Conservation (phyloP, 2,888 invertebrate species). For the Drosophila anomalipes region DNA sequence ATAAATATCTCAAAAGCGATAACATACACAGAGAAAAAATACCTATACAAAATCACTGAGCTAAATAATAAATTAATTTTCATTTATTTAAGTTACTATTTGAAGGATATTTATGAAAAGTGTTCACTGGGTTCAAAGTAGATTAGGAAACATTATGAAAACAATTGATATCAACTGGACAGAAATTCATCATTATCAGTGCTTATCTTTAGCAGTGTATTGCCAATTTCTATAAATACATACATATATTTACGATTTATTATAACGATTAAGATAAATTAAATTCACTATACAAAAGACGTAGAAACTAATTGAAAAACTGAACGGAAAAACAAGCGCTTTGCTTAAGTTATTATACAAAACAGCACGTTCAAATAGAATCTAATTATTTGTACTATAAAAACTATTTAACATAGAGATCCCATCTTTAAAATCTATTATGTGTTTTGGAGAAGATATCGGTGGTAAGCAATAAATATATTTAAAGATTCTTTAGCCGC, state of each 20-base stretch:
- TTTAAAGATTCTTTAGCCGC: too few species aligned
- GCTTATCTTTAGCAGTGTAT: not conserved
- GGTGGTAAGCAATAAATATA: too few species aligned
- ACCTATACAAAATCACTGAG: not conserved
- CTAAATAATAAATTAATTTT: not conserved
- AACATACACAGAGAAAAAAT: not conserved
- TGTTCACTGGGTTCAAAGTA: not conserved
- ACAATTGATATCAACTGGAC: constrained; percentile 10
- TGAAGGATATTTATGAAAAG: not conserved
- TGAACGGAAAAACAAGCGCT: not conserved
- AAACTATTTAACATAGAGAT: not conserved
- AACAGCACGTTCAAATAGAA: not conserved
- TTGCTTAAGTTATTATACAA: not conserved
- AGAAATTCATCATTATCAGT: constrained; percentile 15
- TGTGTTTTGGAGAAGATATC: too few species aligned
- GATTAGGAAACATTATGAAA: not conserved
- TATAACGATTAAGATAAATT: not conserved
- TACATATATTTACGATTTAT: not conserved
- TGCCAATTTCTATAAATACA: not conserved
- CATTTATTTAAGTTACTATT: not conserved
- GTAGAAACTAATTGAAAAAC: not conserved
- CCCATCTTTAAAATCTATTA: too few species aligned
- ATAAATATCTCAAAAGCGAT: constrained; percentile 8
- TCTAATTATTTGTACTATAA: not conserved
- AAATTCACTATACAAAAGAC: not conserved